Base-by-base conservation (phyloP, 2,113 vertebrate species). In the Oncorhynchus mykiss region DNA sequence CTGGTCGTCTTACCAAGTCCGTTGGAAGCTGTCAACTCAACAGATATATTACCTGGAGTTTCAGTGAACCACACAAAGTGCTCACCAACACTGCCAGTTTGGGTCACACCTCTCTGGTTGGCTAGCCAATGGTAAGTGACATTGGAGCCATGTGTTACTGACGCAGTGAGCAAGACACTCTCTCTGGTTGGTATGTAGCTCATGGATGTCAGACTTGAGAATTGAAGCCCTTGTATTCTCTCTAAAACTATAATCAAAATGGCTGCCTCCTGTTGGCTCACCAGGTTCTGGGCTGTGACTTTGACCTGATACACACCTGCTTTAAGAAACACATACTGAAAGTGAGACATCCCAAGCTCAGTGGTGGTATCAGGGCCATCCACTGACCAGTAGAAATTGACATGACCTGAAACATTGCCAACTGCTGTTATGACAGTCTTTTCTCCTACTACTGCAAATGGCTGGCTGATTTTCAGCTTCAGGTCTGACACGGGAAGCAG, bases 71-170 rank as follows among this genome's bases (percentile, higher is more conserved):
- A 73, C 27, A 74, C 57, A 59, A 94, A 90, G 27, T 60, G 4
- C 24, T 89, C 64, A 4, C 84, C 87, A 13, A 80, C 64, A 1
- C 78, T 76, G 64, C 49, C 54, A 14, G 73, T 74, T 68, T 72
- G 51, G 8, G 79, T 80, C 67, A 25, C 71, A 77, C 54, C 70
- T n/a, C 71, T 77, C 20, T 81, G 89, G 8, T 62, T 71, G 57
- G 76, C 78, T 3, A 81, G 29, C 94, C 93, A 95, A 5, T 77
- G 69, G 71, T 87, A 95, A 2, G 88, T 89, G 4, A 95, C 78
- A 77, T 91, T 93, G 31, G 93, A 94, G 18, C 94, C 94, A 34
- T 74, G 82, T 12, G 60, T 71, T 25, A 93, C 64, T 69, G 80
- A 86, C 22, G 91, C 90, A 5, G 34, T 77, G 54, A 92, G 89